phyloP scores from a whole-genome alignment of 2,797 vertebrate genomes.

The Manis pentadactyla region DNA sequence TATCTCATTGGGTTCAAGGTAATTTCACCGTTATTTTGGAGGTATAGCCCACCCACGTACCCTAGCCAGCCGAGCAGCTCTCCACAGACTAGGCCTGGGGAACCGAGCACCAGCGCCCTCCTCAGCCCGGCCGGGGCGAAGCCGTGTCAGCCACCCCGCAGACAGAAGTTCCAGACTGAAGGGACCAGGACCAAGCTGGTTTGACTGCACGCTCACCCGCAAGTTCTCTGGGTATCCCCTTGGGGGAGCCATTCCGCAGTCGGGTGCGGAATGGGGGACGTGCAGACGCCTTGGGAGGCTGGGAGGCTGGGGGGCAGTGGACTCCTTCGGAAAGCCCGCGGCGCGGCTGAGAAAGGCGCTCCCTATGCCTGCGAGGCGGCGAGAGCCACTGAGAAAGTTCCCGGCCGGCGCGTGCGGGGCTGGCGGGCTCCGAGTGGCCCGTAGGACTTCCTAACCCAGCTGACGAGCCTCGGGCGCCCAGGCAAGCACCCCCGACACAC shows the following conservation, averaged over 20 bases:
- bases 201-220: not conserved
- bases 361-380: not conserved
- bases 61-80: not conserved
- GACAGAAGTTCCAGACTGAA: not conserved
- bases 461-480: not conserved
- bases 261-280: not conserved
- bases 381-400: slow-evolving; percentile 69
- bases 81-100: not conserved
- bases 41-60: not conserved
- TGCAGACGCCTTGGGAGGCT: not conserved
- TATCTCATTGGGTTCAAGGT: slow-evolving; percentile 29
- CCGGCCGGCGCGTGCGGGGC: not conserved
- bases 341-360: not conserved
- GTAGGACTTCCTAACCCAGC: not conserved
- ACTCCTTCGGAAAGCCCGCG: not conserved
- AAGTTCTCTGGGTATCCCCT: not conserved
- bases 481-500: not conserved
- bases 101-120: not conserved
- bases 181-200: not conserved
- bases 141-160: not conserved
- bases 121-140: not conserved
- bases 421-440: not conserved
- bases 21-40: not conserved
- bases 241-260: not conserved
- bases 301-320: not conserved